Base-by-base conservation (phyloP, 2,888 invertebrate genomes). In the Chrysolina oricalcia region DNA sequence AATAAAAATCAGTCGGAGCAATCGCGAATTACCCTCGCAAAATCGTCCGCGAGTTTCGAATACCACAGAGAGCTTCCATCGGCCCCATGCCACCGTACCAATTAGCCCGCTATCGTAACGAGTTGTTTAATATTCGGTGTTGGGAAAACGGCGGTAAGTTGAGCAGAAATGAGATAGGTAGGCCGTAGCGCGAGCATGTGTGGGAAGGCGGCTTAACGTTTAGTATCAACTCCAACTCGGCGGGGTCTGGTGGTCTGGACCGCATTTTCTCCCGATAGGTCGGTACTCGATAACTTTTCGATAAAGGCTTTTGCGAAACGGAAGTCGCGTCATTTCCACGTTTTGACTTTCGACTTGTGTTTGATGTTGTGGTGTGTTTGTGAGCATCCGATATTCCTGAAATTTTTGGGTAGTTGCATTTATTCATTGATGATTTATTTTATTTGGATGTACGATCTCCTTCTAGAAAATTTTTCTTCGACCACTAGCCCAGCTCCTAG, bases 221-320 rank as follows among this genome's bases (percentile, higher is more conserved):
- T 80, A 83, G 83, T 83, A 75, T 78, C 69, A 72, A 76, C 78
- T 76, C 73, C 76, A 80, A 80, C 82, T 81, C 72, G 79, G 83
- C 75, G 80, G 74, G 75, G 76, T 79, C 77, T 81, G 81, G 80
- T 73, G 75, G 76, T 79, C 77, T 81, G 81, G 78, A 79, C 79
- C 80, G 80, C 79, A 78, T 76, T 78, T 77, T 73, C 77, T 71
- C 63, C 64, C 67, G 65, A n/a, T 59, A 35, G 15, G 50, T 50
- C 67, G 67, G 19, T 67, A 27, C 48, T 23, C 53, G 27, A 53
- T 68, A 53, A 35, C 40, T 35, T 68, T 68, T 21, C 17, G 59
- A 59, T 59, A 27, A 35, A 59, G 15, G 15, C 35, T 59, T 56
- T 35, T 10, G 27, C 35, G 27, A 59, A 59, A 59, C 59, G 59